phyloP scores from a whole-genome alignment of 1,140 invertebrate species.

The Drosophila quadrilineata region DNA sequence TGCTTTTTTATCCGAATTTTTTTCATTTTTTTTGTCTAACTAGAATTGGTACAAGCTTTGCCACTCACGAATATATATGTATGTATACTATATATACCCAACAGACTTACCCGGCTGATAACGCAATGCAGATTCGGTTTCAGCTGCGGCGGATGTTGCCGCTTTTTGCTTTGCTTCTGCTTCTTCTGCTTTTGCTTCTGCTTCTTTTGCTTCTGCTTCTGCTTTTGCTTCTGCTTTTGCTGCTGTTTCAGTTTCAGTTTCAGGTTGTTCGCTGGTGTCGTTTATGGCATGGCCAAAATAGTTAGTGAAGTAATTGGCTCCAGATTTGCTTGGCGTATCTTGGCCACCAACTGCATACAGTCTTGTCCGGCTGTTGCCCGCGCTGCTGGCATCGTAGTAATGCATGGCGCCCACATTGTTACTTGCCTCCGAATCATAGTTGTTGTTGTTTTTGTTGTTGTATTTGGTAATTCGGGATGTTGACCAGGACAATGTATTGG shows the following conservation, averaged over 20 bases:
- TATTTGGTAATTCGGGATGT: constrained; percentile 9
- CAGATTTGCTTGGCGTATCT: constrained; percentile 19
- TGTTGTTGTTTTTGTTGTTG: constrained; percentile 33
- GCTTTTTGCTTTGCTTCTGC: constrained; percentile 35
- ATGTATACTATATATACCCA: constrained; percentile 10
- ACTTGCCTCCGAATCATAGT: background rate
- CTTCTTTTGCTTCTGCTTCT: constrained; percentile 3
- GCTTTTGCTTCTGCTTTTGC: background rate
- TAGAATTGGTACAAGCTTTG: constrained; percentile 4
- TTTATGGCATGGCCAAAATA: constrained; percentile 16
- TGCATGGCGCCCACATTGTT: constrained; percentile 44
- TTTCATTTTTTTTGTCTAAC: no score
- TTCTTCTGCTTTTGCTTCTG: constrained; percentile 36
- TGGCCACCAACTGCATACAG: no score
- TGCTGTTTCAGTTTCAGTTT: no score
- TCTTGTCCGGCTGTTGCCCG: no score
- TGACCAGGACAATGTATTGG: background rate
- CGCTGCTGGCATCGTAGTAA: constrained; percentile 45
- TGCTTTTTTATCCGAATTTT: no score
- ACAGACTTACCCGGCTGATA: constrained; percentile 26
- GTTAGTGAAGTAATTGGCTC: constrained; percentile 34
- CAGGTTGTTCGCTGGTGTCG: constrained; percentile 9
- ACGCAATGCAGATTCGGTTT: constrained; percentile 23
- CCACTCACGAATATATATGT: no score
- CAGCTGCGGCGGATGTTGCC: constrained; percentile 27